Evolutionary conservation across 2,888 invertebrate species (phyloP).

Genomic region (Synergus itoensis): DNA sequence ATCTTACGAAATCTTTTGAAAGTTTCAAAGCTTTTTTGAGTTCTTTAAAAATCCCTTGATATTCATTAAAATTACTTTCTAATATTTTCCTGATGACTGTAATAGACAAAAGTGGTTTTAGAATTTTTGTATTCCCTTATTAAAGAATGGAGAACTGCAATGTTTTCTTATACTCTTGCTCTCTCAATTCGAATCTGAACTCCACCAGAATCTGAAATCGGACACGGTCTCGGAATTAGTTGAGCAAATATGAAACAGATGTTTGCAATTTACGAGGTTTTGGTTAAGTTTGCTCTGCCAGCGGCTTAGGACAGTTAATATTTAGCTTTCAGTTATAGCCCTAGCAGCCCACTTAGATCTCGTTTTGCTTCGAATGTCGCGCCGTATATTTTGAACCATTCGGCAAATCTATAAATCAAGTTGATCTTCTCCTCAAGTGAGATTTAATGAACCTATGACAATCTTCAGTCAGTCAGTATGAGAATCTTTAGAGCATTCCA

Average conservation of each 20-base stretch:
- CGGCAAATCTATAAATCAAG: constrained; percentile 5
- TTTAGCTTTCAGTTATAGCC: constrained; percentile 28
- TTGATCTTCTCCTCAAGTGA: neutral
- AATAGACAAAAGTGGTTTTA: no score
- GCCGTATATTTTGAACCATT: constrained; percentile 21
- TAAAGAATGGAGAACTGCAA: no score
- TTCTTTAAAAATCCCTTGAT: no score
- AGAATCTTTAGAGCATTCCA: neutral
- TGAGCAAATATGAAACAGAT: constrained; percentile 29
- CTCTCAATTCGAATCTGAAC: neutral
- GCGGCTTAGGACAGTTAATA: constrained; percentile 36
- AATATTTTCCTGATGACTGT: no score
- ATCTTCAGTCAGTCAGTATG: no score
- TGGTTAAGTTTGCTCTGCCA: constrained; percentile 8
- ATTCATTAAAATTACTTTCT: no score
- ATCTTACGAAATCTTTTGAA: no score
- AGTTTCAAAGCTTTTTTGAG: no score
- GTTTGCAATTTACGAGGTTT: constrained; percentile 26
- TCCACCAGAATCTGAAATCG: constrained; percentile 6
- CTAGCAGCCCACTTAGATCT: constrained; percentile 23
- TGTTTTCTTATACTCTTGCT: neutral
- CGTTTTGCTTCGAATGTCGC: neutral
- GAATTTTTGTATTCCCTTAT: no score
- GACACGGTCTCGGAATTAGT: neutral
- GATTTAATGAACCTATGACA: constrained; percentile 18